These are phyloP conservation scores for Hippolais icterina DNA, from an alignment of 2,113 vertebrate species.

Conservation along the genomic window DNA sequence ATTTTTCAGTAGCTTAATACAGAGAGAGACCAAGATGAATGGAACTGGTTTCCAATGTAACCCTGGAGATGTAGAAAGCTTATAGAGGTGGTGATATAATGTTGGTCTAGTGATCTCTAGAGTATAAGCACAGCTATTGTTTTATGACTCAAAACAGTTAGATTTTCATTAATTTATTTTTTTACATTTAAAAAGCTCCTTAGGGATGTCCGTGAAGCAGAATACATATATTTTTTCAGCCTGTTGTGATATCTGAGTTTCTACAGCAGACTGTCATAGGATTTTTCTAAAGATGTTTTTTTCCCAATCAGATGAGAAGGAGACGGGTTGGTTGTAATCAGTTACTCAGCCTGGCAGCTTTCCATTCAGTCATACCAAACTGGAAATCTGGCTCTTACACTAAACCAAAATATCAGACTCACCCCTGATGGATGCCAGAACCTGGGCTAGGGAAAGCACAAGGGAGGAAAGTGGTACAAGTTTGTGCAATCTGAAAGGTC, in stretches of 20 bases:
- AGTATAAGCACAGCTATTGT: background rate
- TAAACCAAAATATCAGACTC: background rate
- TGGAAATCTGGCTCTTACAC: background rate
- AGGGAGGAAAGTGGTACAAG: background rate
- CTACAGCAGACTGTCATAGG: background rate
- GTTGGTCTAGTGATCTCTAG: background rate
- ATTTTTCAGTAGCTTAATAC: background rate
- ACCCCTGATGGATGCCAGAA: background rate
- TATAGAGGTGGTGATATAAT: background rate
- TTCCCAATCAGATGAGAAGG: background rate
- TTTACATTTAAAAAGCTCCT: background rate
- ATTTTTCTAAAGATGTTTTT: background rate
- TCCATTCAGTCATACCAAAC: background rate
- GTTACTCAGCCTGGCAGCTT: background rate
- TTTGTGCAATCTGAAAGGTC: background rate
- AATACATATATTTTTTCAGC: background rate
- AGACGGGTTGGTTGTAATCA: background rate
- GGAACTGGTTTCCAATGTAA: background rate
- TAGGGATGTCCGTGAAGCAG: background rate
- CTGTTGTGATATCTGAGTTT: background rate
- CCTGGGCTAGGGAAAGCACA: background rate
- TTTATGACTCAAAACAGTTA: background rate
- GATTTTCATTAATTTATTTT: background rate
- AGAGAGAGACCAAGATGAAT: background rate
- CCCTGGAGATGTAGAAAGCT: background rate